These are phyloP conservation scores for Balaeniceps rex DNA, from an alignment of 2,113 vertebrate species.

Conservation along the genomic window DNA sequence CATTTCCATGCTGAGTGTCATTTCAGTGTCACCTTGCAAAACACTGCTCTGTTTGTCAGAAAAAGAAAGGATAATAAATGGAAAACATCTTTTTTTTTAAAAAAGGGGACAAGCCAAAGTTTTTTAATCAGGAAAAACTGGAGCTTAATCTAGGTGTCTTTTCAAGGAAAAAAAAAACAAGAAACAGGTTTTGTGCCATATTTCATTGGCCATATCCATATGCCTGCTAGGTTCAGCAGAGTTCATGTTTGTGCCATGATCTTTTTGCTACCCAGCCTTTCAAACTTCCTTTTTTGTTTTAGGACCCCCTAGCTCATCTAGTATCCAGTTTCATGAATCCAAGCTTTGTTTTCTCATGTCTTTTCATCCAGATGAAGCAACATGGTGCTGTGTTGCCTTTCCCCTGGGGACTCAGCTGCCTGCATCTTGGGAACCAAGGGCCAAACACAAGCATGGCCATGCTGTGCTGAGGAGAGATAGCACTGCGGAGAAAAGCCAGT, in stretches of 20 bases:
- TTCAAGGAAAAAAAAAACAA: background rate
- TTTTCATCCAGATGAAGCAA: background rate
- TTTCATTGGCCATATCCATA: background rate
- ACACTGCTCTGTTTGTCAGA: background rate
- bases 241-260: background rate
- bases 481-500: background rate
- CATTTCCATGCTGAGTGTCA: background rate
- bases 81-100: background rate
- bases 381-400: fast-evolving
- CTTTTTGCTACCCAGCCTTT: background rate
- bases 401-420: background rate
- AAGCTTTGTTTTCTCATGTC: background rate
- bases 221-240: background rate
- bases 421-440: fast-evolving
- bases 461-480: background rate
- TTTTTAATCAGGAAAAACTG: background rate
- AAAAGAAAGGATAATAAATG: background rate
- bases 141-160: background rate
- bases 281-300: background rate
- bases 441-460: background rate
- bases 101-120: background rate
- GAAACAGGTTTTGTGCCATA: background rate
- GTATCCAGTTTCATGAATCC: background rate
- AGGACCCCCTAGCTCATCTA: background rate
- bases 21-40: background rate